Evolutionary conservation across 2,888 invertebrate genomes (phyloP).

Genomic region (Apotomis betuletana): DNA sequence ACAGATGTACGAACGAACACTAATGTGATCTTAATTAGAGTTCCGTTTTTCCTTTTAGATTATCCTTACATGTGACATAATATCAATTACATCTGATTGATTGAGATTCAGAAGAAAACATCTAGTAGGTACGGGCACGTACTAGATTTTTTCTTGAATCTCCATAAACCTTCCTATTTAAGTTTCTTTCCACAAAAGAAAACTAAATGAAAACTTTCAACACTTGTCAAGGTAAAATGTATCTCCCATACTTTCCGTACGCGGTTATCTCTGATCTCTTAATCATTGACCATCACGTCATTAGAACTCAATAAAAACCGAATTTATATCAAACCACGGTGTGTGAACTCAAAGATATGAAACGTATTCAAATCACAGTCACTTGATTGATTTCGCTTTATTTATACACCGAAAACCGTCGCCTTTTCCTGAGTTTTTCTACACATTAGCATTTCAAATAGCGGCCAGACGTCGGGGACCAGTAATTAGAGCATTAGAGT

Average conservation of each 20-base stretch:
- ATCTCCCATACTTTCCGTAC: neutral
- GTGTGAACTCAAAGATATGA: constrained; percentile 17
- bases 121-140: no score
- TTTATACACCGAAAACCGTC: constrained; percentile 21
- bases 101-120: no score
- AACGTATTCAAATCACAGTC: constrained; percentile 29
- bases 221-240: neutral
- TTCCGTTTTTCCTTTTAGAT: no score
- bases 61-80: no score
- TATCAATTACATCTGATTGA: no score
- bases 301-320: constrained; percentile 13
- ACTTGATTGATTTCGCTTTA: constrained; percentile 32
- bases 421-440: constrained; percentile 49
- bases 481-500: constrained; percentile 74
- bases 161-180: no score
- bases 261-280: constrained; percentile 15
- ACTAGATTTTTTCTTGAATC: no score
- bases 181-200: no score
- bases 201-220: neutral
- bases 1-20: no score
- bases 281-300: constrained; percentile 24
- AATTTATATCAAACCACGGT: constrained; percentile 22
- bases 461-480: constrained; percentile 50
- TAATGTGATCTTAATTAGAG: no score
- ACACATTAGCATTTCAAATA: constrained; percentile 56